A percentile compares a stretch with the other conserved stretches of the same genome.
phyloP scores from a whole-genome alignment of 2,113 vertebrate species.

The Halcyon senegalensis region DNA sequence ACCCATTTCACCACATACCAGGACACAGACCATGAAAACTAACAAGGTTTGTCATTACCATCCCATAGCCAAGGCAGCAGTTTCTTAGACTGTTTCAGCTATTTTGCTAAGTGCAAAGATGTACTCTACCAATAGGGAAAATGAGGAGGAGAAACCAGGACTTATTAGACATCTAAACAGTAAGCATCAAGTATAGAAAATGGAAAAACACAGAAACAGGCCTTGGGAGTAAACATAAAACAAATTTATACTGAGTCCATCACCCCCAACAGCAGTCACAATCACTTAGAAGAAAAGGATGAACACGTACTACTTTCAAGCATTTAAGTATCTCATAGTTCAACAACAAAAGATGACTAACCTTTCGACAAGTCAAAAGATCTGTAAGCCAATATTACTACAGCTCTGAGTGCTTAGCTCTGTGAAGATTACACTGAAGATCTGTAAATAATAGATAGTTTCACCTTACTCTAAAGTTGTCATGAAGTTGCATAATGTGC shows the following conservation, averaged over 20 bases:
- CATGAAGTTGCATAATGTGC: neutral
- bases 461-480: neutral
- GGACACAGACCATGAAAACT: neutral
- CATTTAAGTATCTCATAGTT: neutral
- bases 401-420: neutral
- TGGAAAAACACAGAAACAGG: neutral
- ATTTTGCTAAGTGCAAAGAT: neutral
- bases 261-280: neutral
- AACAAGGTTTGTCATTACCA: neutral
- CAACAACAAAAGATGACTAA: neutral
- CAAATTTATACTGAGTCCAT: neutral
- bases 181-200: neutral
- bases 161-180: neutral
- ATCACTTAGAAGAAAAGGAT: neutral
- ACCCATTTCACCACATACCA: neutral
- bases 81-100: neutral
- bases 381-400: neutral
- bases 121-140: neutral
- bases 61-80: neutral
- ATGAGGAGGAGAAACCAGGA: neutral
- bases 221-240: neutral
- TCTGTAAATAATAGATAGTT: neutral
- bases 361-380: neutral
- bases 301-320: neutral
- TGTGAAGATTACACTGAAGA: neutral